A percentile compares a stretch with the other conserved stretches of the same genome.
Evolutionary conservation across 2,113 vertebrate genomes (phyloP).

Genomic region (Shinisaurus crocodilurus): DNA sequence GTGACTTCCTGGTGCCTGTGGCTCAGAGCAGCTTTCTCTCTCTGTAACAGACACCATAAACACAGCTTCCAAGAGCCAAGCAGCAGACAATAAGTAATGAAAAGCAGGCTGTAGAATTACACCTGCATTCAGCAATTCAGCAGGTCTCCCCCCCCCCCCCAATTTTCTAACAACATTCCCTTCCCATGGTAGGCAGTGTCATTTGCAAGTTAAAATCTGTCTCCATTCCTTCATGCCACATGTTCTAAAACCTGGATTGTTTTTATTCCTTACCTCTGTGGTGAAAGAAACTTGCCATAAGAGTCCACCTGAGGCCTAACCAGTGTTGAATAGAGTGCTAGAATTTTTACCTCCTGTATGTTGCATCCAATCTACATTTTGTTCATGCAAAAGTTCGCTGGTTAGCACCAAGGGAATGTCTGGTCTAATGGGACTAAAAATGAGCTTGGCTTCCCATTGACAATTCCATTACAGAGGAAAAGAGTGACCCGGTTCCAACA

Average conservation of each 20-base stretch:
- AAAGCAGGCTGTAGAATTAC: neutral
- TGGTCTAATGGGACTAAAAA: neutral
- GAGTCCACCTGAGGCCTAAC: neutral
- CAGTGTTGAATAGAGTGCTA: neutral
- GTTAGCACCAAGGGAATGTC: neutral
- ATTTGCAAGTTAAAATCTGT: neutral
- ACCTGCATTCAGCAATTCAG: neutral
- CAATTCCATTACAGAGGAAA: neutral
- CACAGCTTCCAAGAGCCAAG: neutral
- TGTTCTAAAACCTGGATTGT: neutral
- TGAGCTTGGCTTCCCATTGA: neutral
- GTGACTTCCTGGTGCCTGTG: conserved; percentile 15
- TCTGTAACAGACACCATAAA: neutral
- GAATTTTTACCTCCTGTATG: neutral
- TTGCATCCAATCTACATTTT: neutral
- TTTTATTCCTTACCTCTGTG: neutral
- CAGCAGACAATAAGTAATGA: neutral
- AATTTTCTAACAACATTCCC: neutral
- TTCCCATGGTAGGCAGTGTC: neutral
- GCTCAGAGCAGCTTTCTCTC: neutral
- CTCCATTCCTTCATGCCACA: neutral
- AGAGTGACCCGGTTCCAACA: no score
- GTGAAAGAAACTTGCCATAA: neutral
- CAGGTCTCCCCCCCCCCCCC: neutral
- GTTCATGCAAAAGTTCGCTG: neutral